phyloP scores from a whole-genome alignment of 2,888 invertebrate species.

The Apamea monoglypha region DNA sequence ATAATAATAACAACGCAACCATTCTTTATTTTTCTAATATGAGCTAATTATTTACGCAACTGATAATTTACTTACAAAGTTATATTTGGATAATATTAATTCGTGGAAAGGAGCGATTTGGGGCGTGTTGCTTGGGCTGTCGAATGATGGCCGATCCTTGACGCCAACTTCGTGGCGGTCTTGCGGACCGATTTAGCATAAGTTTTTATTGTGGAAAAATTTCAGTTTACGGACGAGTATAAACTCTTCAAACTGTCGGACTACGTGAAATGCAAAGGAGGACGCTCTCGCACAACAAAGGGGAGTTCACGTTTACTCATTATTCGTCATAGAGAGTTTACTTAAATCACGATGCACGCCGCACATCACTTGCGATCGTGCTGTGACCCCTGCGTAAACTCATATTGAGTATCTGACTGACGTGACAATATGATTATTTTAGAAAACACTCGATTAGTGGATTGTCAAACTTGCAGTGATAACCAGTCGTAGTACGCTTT shows the following conservation, averaged over 20 bases:
- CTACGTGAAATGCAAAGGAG: constrained; percentile 90
- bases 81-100: background rate
- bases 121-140: constrained; percentile 81
- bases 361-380: constrained; percentile 75
- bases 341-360: constrained; percentile 76
- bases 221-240: constrained; percentile 76
- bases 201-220: constrained; percentile 76
- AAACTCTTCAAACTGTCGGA: constrained; percentile 79
- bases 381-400: constrained; percentile 79
- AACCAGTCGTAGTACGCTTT: constrained; percentile 35
- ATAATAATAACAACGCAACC: background rate
- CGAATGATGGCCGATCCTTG: constrained; percentile 83
- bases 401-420: constrained; percentile 76
- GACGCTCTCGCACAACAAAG: constrained; percentile 88
- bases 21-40: background rate
- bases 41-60: background rate
- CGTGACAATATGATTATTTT: constrained; percentile 76
- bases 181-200: constrained; percentile 77
- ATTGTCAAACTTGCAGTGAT: constrained; percentile 31
- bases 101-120: constrained; percentile 69
- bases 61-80: background rate
- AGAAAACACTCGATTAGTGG: constrained; percentile 35
- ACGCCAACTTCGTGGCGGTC: constrained; percentile 85
- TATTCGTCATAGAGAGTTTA: constrained; percentile 62
- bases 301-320: constrained; percentile 82